These are phyloP conservation scores for Idaea dimidiata DNA, from an alignment of 2,888 invertebrate species.

Conservation along the genomic window DNA sequence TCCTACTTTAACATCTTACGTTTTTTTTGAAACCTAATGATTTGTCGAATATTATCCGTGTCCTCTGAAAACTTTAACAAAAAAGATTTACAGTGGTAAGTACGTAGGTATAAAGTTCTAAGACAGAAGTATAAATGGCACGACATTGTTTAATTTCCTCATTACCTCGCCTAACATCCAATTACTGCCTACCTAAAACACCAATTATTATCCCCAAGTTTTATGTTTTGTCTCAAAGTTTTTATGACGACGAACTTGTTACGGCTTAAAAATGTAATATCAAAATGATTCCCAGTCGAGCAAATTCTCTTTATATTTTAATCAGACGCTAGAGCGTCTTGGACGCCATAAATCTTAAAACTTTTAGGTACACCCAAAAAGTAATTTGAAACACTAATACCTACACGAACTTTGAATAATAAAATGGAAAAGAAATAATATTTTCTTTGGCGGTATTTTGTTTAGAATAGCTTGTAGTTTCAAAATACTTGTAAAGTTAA, in stretches of 20 bases:
- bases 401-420: not conserved
- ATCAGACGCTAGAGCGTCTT: conserved; percentile 2
- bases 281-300: not conserved
- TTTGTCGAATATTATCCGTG: too few relatives aligned
- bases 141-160: not conserved
- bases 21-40: too few relatives aligned
- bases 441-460: not conserved
- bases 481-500: not conserved
- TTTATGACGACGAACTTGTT: conserved; percentile 1
- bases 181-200: not conserved
- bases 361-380: conserved; percentile 1
- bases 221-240: conserved; percentile 2
- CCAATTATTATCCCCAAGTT: conserved; percentile 2
- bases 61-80: too few relatives aligned
- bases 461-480: not conserved
- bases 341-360: conserved; percentile 5
- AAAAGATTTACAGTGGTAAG: too few relatives aligned
- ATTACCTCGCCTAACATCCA: not conserved
- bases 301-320: conserved; percentile 4
- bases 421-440: not conserved
- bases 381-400: not conserved
- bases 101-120: not conserved
- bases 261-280: conserved; percentile 3
- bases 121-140: not conserved
- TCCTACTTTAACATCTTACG: not conserved